Percentiles rank a stretch among this genome's conserved stretches.
These are phyloP conservation scores for Papilio helenus DNA, from an alignment of 1,140 invertebrate genomes.

Conservation along the genomic window DNA sequence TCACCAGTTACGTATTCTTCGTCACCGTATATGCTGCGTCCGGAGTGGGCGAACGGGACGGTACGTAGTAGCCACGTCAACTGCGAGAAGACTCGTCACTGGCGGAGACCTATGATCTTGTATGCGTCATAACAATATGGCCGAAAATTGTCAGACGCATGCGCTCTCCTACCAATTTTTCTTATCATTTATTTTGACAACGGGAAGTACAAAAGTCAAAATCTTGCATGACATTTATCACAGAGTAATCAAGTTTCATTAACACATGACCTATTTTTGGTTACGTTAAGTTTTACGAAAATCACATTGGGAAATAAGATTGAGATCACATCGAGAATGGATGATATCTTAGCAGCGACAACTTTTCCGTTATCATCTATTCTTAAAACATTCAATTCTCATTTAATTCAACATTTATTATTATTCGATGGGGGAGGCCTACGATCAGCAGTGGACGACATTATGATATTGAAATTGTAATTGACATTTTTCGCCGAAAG, in stretches of 20 bases:
- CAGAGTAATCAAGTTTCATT: not conserved
- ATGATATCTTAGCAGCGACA: too few relatives aligned
- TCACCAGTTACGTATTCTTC: conserved; percentile 97
- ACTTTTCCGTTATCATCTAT: too few relatives aligned
- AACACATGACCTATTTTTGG: not conserved
- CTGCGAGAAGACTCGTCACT: conserved; percentile 95
- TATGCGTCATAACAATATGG: conserved; percentile 89
- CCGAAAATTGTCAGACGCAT: conserved; percentile 81
- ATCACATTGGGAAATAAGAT: not conserved
- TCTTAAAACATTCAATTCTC: too few relatives aligned
- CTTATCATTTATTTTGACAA: conserved; percentile 50
- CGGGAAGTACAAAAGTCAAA: conserved; percentile 51
- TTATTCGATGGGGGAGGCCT: too few relatives aligned
- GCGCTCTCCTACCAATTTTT: conserved; percentile 57
- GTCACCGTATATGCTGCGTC: conserved; percentile 96
- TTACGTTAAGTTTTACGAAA: conserved; percentile 15
- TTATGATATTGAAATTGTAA: too few relatives aligned
- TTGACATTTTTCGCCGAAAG: too few relatives aligned
- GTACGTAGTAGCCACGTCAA: conserved; percentile 98
- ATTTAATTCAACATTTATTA: too few relatives aligned
- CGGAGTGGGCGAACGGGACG: conserved; percentile 94
- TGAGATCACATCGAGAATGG: too few relatives aligned
- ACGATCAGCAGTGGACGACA: too few relatives aligned
- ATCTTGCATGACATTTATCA: conserved; percentile 22
- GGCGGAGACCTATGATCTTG: conserved; percentile 85